phyloP scores from a whole-genome alignment of 2,888 invertebrate genomes.

The Noctua comes region DNA sequence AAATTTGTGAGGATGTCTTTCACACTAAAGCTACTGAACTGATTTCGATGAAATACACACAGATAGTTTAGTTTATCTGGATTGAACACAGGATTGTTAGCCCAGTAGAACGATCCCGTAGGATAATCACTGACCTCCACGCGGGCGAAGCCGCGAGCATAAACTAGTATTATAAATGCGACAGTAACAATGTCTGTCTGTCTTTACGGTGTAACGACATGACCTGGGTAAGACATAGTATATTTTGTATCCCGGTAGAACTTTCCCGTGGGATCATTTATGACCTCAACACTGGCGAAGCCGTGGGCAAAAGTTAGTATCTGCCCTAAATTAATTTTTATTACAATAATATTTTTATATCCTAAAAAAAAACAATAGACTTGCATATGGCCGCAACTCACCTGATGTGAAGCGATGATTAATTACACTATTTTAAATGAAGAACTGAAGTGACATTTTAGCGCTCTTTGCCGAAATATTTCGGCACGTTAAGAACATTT shows the following conservation, averaged over 20 bases:
- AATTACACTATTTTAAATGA: neutral
- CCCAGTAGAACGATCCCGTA: neutral
- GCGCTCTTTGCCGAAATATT: conserved; percentile 28
- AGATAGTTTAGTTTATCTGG: neutral
- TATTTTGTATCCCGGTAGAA: neutral
- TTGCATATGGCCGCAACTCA: neutral
- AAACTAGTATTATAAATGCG: neutral
- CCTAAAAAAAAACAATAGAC: neutral
- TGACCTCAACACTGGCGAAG: neutral
- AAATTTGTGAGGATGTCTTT: neutral
- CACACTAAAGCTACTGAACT: neutral
- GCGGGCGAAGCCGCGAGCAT: neutral
- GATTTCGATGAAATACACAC: neutral
- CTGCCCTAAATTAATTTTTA: too few species aligned
- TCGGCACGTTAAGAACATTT: conserved; percentile 18
- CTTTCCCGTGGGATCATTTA: neutral
- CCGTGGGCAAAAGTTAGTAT: neutral
- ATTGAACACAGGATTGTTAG: neutral
- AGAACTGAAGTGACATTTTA: conserved; percentile 31
- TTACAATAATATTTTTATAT: too few species aligned
- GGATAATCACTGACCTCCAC: neutral
- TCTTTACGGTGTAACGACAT: neutral
- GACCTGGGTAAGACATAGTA: neutral
- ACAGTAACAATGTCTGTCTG: neutral
- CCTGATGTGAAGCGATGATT: neutral